A percentile compares a stretch with the other conserved stretches of the same genome.
phyloP scores from a whole-genome alignment of 2,113 vertebrate species.

The Canis aureus region DNA sequence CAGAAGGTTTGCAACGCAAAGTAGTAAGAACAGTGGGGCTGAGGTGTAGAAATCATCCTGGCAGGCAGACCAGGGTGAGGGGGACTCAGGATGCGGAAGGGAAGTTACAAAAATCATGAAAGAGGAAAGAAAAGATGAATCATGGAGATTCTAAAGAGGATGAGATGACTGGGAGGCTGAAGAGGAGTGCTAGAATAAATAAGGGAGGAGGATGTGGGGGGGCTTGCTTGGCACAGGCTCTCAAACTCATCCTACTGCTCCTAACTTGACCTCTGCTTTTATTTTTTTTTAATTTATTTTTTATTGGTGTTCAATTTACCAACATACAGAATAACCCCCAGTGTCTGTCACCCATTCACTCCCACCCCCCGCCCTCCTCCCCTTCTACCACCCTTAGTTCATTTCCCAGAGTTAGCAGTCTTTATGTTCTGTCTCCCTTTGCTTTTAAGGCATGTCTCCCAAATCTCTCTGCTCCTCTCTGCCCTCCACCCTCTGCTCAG shows the following conservation, averaged over 20 bases:
- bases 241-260: not conserved
- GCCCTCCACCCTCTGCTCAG: not conserved
- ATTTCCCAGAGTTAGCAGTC: no score
- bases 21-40: not conserved
- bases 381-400: no score
- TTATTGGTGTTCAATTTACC: no score
- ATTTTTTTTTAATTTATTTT: no score
- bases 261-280: not conserved
- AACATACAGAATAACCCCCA: no score
- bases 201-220: not conserved
- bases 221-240: not conserved
- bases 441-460: not conserved
- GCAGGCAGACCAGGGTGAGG: not conserved
- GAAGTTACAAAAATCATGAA: not conserved
- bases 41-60: not conserved
- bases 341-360: no score
- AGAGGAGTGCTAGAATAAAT: not conserved
- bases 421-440: not conserved
- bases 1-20: not conserved
- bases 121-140: not conserved
- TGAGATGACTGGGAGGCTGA: not conserved
- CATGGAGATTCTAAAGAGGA: not conserved
- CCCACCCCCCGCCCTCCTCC: no score
- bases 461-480: not conserved
- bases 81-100: not conserved